Percentiles rank a stretch among this genome's conserved stretches.
These are phyloP conservation scores for Limnothrissa miodon DNA, from an alignment of 2,113 vertebrate species.

Conservation along the genomic window DNA sequence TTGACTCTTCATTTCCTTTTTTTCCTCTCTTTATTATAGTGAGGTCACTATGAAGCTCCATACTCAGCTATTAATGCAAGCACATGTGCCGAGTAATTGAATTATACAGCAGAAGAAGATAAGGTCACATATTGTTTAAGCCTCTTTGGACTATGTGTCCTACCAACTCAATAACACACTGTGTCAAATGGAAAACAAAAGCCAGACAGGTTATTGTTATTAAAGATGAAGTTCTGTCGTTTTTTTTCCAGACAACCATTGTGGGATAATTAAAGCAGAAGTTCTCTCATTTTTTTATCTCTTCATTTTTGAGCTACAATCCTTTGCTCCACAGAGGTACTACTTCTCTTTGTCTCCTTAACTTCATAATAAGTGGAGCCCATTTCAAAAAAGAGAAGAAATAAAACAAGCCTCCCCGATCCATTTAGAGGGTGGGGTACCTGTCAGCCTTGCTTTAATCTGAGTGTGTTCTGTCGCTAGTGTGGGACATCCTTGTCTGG, in stretches of 20 bases:
- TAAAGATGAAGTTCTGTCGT: neutral
- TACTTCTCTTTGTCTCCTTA: neutral
- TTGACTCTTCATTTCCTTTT: neutral
- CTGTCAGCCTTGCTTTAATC: conserved; percentile 13
- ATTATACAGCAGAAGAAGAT: neutral
- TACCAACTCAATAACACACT: neutral
- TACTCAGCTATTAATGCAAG: neutral
- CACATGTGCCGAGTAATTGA: neutral
- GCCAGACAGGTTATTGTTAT: neutral
- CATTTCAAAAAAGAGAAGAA: neutral
- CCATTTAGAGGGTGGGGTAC: neutral
- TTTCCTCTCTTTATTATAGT: neutral
- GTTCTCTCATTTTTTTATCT: neutral
- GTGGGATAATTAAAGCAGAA: neutral
- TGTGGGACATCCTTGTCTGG: neutral
- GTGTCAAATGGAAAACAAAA: neutral
- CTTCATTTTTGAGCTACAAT: neutral
- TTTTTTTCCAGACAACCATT: neutral
- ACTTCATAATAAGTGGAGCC: neutral
- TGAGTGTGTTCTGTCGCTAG: neutral
- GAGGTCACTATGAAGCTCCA: neutral
- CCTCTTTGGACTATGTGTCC: neutral
- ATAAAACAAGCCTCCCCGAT: too few relatives aligned
- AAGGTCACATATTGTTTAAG: neutral
- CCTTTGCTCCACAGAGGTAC: neutral